These are phyloP conservation scores for Arenicola marina DNA, from an alignment of 2,888 invertebrate genomes.

Conservation along the genomic window DNA sequence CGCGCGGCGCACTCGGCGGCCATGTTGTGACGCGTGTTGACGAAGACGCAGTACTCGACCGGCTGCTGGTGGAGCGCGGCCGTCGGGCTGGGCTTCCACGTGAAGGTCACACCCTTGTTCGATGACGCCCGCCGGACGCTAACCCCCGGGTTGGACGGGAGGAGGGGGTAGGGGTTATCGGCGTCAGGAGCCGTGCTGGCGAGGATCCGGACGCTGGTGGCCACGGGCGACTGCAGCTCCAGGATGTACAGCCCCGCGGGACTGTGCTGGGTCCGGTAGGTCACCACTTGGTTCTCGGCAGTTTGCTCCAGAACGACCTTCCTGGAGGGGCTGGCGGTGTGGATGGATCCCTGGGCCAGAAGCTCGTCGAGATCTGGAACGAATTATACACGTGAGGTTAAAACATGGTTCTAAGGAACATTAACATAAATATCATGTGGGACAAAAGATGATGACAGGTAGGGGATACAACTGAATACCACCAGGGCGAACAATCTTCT, in stretches of 20 bases:
- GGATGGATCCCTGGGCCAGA: too few species aligned
- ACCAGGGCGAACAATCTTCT: too few species aligned
- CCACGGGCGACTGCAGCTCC: constrained; percentile 40
- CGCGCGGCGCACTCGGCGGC: constrained; percentile 65
- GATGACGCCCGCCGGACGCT: constrained; percentile 29
- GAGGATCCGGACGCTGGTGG: constrained; percentile 46
- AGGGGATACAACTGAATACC: too few species aligned
- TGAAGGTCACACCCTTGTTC: constrained; percentile 27
- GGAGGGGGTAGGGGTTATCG: constrained; percentile 36
- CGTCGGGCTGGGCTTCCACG: constrained; percentile 41
- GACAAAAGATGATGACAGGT: too few species aligned
- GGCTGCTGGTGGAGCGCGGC: constrained; percentile 20
- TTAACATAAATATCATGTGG: too few species aligned
- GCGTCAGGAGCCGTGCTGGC: constrained; percentile 41
- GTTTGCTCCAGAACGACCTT: too few species aligned
- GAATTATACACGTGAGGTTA: too few species aligned
- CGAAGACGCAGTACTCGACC: constrained; percentile 61
- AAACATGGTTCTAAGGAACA: too few species aligned
- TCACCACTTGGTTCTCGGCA: too few species aligned
- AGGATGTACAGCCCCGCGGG: constrained; percentile 28
- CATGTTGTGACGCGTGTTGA: constrained; percentile 63
- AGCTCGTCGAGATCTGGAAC: too few species aligned
- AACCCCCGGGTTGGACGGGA: constrained; percentile 36
- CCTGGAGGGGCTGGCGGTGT: too few species aligned
- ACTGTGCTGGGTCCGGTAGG: too few species aligned